phyloP scores from a whole-genome alignment of 2,888 invertebrate species.

The Melipona beecheii region DNA sequence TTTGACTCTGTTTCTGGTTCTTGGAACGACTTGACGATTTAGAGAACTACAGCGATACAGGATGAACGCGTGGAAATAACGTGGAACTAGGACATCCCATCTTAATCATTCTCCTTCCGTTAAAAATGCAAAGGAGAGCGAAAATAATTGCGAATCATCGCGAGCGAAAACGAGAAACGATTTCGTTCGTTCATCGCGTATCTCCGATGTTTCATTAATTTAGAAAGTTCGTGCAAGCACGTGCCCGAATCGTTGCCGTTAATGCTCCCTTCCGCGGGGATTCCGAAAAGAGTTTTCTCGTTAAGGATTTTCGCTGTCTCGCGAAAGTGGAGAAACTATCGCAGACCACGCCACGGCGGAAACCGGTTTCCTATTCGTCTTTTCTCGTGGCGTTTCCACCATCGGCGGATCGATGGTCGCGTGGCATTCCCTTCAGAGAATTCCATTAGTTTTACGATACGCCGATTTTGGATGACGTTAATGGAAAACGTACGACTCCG shows the following conservation, averaged over 20 bases:
- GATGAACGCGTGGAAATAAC: too few relatives aligned
- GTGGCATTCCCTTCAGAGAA: constrained; percentile 29
- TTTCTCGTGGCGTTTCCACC: constrained; percentile 14
- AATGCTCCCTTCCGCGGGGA: background rate
- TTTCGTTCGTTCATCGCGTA: too few relatives aligned
- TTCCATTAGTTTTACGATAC: constrained; percentile 54
- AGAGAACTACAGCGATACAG: too few relatives aligned
- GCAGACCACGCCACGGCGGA: constrained; percentile 6
- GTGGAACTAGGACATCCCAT: too few relatives aligned
- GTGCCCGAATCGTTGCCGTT: background rate
- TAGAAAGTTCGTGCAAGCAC: background rate
- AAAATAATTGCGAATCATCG: too few relatives aligned
- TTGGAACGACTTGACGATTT: too few relatives aligned
- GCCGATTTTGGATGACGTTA: constrained; percentile 35
- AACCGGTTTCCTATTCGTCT: constrained; percentile 26
- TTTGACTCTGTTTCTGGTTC: too few relatives aligned
- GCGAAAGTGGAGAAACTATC: constrained; percentile 20
- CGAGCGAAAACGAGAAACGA: too few relatives aligned
- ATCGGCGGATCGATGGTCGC: constrained; percentile 43
- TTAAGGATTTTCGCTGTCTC: constrained; percentile 16
- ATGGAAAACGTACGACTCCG: constrained; percentile 28
- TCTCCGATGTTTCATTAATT: background rate
- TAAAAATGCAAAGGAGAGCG: too few relatives aligned
- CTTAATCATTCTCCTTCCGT: too few relatives aligned
- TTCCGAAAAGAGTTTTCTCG: constrained; percentile 10